A percentile compares a stretch with the other conserved stretches of the same genome.
Evolutionary conservation across 1,140 invertebrate species (phyloP).

Genomic region (Idris sp.): DNA sequence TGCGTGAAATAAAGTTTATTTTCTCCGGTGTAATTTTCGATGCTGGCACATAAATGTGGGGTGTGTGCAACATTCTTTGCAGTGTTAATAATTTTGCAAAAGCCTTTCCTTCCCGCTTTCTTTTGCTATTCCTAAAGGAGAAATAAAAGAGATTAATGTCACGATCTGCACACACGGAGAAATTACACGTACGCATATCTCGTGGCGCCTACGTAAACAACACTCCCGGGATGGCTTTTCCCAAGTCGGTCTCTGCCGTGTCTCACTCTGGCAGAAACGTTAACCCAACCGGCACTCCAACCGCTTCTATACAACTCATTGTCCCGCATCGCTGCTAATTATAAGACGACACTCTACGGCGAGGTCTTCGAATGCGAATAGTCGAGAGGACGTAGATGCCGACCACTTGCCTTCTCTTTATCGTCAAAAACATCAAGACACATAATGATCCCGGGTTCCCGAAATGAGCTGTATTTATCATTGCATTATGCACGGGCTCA

Average conservation of each 20-base stretch:
- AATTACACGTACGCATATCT: slow-evolving; percentile 41
- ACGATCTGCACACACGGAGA: slow-evolving; percentile 55
- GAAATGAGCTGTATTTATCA: slow-evolving; percentile 55
- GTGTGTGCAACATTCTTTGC: slow-evolving; percentile 35
- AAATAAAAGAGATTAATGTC: slow-evolving; percentile 63
- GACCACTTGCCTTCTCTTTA: slow-evolving; percentile 57
- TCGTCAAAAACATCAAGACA: slow-evolving; percentile 58
- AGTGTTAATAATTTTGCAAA: slow-evolving; percentile 54
- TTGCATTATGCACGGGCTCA: slow-evolving; percentile 34
- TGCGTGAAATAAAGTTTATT: no score
- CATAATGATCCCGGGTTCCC: slow-evolving; percentile 44
- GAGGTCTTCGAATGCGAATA: slow-evolving; percentile 55
- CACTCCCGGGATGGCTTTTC: slow-evolving; percentile 36
- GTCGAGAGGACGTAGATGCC: slow-evolving; percentile 56
- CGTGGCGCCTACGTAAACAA: slow-evolving; percentile 48
- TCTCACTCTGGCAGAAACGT: no score
- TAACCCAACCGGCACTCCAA: slow-evolving; percentile 52
- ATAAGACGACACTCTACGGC: slow-evolving; percentile 63
- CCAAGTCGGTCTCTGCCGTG: slow-evolving; percentile 26
- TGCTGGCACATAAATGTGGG: slow-evolving; percentile 28
- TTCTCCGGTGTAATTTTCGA: slow-evolving; percentile 1
- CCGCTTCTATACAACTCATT: slow-evolving; percentile 55
- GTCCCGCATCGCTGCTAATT: slow-evolving; percentile 67
- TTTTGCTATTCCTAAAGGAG: slow-evolving; percentile 57
- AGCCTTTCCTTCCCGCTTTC: slow-evolving; percentile 46